Evolutionary conservation across 2,797 vertebrate species (phyloP), one percentile per base, ranked within the genome.

Genomic region (Pipistrellus kuhlii): DNA sequence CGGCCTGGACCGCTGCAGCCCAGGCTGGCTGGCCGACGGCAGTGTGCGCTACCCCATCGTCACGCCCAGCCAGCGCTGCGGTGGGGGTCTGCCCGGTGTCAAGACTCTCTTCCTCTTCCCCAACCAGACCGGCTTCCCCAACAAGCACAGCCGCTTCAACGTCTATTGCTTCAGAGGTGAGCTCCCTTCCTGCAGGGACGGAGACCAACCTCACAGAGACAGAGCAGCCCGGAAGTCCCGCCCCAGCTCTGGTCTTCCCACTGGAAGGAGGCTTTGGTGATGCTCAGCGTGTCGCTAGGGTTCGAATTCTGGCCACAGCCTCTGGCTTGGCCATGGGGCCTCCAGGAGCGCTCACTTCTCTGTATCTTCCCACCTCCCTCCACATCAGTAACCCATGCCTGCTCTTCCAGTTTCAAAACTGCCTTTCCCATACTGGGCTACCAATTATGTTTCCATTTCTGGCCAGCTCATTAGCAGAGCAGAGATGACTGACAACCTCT

Each of bases 101-200:
- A 98, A 99, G 96, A 99, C 99, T 0, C 97, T 99, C 80, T 99
- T 99, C 97, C 98, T 98, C 30, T 99, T 98, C 97, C 98, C 98
- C 78, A 99, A 99, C 98, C 99, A 99, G 98, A 99, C 99, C 0
- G 99, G 99, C 32, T 99, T 99, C 97, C 99, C 99, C 0, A 98
- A 99, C 62, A 97, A 98, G 8, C 95, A 98, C 86, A 98, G 98
- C 88, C 98, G 87, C 81, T 99, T 99, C 32, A 99, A 99, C 1
- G 99, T 98, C 18, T 99, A 99, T 97, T 99, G 99, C 96, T 99
- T 99, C 92, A 98, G 97, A 98, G 98, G 99, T 99, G 98, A 98
- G 80, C 72, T 15, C 2, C 46, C 81, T 41, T 32, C 68, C 30
- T 25, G 32, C 32, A 46, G 64, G 35, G 48, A 46, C 44, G 3